These are phyloP conservation scores for Mormyrus proboscirostris DNA, from an alignment of 2,797 vertebrate species.

Conservation along the genomic window DNA sequence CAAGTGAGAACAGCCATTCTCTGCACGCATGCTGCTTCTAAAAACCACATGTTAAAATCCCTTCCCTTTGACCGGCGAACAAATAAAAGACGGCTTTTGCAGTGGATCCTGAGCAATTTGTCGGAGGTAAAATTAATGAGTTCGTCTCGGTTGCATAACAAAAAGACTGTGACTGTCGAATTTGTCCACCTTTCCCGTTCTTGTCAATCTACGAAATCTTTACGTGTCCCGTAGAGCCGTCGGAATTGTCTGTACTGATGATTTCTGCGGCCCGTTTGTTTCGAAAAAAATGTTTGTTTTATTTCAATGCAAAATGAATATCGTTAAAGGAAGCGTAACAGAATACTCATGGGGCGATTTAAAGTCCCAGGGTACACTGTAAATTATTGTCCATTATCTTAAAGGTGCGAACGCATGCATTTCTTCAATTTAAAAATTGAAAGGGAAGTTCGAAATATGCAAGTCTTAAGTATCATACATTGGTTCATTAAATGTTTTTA, in stretches of 20 bases:
- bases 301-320: neutral
- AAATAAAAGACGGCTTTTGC: neutral
- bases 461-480: neutral
- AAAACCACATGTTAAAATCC: neutral
- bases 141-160: conserved; percentile 37
- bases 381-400: neutral
- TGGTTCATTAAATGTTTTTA: conserved; percentile 12
- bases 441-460: neutral
- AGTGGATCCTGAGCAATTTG: neutral
- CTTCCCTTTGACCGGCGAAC: neutral
- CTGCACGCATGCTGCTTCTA: neutral
- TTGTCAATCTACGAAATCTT: conserved; percentile 47
- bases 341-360: neutral
- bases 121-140: conserved; percentile 34
- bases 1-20: neutral
- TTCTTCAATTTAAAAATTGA: neutral
- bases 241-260: conserved; percentile 42
- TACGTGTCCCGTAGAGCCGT: conserved; percentile 48
- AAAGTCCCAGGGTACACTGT: neutral
- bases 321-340: neutral
- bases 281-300: conserved; percentile 19
- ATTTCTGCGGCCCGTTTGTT: conserved; percentile 44
- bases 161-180: conserved; percentile 40
- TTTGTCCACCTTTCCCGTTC: conserved; percentile 44
- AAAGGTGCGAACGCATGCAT: neutral